These are phyloP conservation scores for Caenorhabditis virilis DNA, from an alignment of 2,888 invertebrate genomes.

Conservation along the genomic window DNA sequence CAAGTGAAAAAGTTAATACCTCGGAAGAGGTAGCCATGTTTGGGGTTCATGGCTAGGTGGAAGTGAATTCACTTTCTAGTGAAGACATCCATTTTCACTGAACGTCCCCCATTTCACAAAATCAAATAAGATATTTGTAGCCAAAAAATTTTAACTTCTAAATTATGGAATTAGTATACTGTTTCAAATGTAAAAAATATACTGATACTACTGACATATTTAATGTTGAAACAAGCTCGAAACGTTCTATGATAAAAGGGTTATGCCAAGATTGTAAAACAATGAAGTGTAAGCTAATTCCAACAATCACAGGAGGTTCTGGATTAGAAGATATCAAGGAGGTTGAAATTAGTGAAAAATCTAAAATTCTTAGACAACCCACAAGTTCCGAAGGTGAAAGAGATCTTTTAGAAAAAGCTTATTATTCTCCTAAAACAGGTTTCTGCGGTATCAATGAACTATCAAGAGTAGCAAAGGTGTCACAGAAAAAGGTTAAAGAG, in stretches of 20 bases:
- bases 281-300: conserved; percentile 5
- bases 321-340: conserved; percentile 5
- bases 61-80: conserved; percentile 5
- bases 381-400: conserved; percentile 5
- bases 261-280: conserved; percentile 4
- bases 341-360: conserved; percentile 5
- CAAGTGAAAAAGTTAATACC: conserved; percentile 5
- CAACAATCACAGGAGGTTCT: conserved; percentile 4
- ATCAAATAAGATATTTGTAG: too few relatives aligned
- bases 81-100: conserved; percentile 5
- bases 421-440: too few relatives aligned
- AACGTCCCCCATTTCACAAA: too few relatives aligned
- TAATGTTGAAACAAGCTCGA: conserved; percentile 3
- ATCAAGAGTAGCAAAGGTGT: too few relatives aligned
- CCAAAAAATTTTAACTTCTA: too few relatives aligned
- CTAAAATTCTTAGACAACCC: conserved; percentile 5
- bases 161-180: too few relatives aligned
- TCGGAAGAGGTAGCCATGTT: conserved; percentile 4
- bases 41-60: conserved; percentile 5
- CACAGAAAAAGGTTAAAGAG: too few relatives aligned
- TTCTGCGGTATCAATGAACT: too few relatives aligned
- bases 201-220: too few relatives aligned
- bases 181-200: too few relatives aligned
- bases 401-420: too few relatives aligned
- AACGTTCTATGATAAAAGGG: conserved; percentile 5